Percentiles rank a stretch among this genome's conserved stretches.
Evolutionary conservation across 1,140 invertebrate genomes (phyloP).

Genomic region (Andrena cerasifolii): DNA sequence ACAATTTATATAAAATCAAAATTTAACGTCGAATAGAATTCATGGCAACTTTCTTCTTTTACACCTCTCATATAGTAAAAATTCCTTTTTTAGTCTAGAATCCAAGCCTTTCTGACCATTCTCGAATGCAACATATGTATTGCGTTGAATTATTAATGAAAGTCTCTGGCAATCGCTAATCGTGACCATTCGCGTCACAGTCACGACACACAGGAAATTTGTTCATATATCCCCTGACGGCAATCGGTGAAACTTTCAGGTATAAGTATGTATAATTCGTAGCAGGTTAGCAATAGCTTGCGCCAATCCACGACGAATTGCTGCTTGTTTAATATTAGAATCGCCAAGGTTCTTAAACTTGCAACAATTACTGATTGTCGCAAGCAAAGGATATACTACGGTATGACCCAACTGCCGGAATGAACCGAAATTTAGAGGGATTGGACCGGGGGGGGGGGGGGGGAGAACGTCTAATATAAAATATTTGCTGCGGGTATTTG

Average conservation of each 20-base stretch:
- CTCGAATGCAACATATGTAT: conserved; percentile 54
- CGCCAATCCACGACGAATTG: not conserved
- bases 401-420: too few species aligned
- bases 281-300: conserved; percentile 30
- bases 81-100: conserved; percentile 1
- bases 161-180: conserved; percentile 55
- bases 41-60: not conserved
- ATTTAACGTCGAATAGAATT: not conserved
- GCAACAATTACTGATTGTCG: too few species aligned
- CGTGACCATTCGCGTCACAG: conserved; percentile 59
- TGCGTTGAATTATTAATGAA: conserved; percentile 68
- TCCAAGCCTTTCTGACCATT: conserved; percentile 14
- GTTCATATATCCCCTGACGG: conserved; percentile 39
- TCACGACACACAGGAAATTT: conserved; percentile 57
- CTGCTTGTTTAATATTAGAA: too few species aligned
- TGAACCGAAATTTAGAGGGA: too few species aligned
- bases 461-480: too few species aligned
- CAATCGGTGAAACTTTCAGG: conserved; percentile 55
- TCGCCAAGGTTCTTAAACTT: too few species aligned
- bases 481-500: too few species aligned
- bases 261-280: conserved; percentile 45
- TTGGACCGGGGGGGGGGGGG: too few species aligned
- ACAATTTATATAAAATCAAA: not conserved
- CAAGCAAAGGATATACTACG: too few species aligned
- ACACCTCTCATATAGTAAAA: too few species aligned